Evolutionary conservation across 2,888 invertebrate genomes (phyloP), one percentile per base, ranked within the genome.

Genomic region (Nowickia ferox): DNA sequence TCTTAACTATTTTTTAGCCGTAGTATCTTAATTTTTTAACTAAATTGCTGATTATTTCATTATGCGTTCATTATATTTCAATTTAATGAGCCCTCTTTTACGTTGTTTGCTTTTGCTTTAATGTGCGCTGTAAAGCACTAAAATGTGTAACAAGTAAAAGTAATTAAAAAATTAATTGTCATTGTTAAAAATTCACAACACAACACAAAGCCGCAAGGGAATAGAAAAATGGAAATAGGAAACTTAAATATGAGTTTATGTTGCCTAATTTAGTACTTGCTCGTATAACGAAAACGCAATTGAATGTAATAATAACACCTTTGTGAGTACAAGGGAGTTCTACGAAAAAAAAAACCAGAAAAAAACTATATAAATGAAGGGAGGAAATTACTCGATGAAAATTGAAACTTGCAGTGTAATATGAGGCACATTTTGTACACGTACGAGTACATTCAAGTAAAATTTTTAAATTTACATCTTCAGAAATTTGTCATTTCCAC

Each of bases 141-240:
- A 77, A 83, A 66, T 77, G 71, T 83, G 51, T 72, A 75, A 77
- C 77, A 77, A 83, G 77, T 77, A 78, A 84, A 84, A 72, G 77
- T 84, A 81, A 84, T 84, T 85, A 85, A 85, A 68, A 81, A 85
- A 63, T 51, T 85, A 85, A 85, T 85, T 85, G 85, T 79, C 22
- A 57, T 13, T 51, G 53, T 78, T 83, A 66, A 65, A 77, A 83
- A 72, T 78, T 84, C 65, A 78, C 59, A 77, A 61, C 68, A 55
- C 59, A 80, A 74, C 63, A 69, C 68, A 17, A 63, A 44, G 38
- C 63, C 72, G 8, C 61, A 40, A 8, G 85, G 85, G 81, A 66
- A 74, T 78, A 57, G 38, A 69, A 66, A 51, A 69, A 77, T 66
- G 57, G 71, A n/a, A 71, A 84, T 59, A 53, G 38, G 66, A 74